Evolutionary conservation across 2,797 vertebrate genomes (phyloP).

Genomic region (Capromys pilorides): DNA sequence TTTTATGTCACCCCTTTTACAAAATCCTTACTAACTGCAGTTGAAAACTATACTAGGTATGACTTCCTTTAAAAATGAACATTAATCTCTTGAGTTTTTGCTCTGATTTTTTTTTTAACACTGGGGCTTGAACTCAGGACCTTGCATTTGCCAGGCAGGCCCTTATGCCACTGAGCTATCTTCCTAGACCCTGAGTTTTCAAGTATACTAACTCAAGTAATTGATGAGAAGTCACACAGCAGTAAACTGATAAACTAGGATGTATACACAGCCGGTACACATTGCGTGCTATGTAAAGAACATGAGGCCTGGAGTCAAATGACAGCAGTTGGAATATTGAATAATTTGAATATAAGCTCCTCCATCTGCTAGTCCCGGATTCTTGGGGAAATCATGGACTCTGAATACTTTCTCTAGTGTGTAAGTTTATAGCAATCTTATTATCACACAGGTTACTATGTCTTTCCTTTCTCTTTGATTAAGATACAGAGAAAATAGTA

Average conservation of each 20-base stretch:
- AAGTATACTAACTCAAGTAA: neutral
- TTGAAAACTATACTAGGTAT: neutral
- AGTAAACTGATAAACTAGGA: fast-evolving
- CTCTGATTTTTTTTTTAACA: too few relatives aligned
- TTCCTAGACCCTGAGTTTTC: neutral
- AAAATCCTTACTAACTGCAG: neutral
- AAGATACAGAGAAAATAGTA: neutral
- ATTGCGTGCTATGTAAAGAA: neutral
- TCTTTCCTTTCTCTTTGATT: neutral
- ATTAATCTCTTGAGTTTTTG: neutral
- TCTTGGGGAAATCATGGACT: fast-evolving
- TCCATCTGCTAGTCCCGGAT: fast-evolving
- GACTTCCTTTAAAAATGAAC: neutral
- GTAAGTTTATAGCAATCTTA: neutral
- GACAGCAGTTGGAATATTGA: fast-evolving
- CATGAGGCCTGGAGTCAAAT: fast-evolving
- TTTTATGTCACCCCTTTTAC: neutral
- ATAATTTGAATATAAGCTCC: fast-evolving
- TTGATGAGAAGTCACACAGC: neutral
- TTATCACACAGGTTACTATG: fast-evolving
- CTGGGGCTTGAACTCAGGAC: too few relatives aligned
- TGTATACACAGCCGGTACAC: neutral
- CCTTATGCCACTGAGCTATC: too few relatives aligned
- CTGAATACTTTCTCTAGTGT: neutral
- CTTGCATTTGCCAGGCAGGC: too few relatives aligned